phyloP scores from a whole-genome alignment of 2,113 vertebrate genomes.

The Rhombomys opimus region DNA sequence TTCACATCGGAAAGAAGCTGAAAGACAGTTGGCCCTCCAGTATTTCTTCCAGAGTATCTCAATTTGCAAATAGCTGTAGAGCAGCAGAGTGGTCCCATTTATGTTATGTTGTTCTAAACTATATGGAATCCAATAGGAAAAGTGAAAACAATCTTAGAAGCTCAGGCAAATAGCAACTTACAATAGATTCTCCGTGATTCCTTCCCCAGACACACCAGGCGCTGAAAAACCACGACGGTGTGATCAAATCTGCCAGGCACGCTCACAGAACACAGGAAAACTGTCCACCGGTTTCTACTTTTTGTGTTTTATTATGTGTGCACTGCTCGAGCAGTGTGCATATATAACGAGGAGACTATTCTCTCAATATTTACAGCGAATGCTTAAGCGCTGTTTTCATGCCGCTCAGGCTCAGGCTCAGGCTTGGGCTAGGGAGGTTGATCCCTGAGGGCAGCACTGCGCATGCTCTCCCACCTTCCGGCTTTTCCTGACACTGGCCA shows the following conservation, averaged over 20 bases:
- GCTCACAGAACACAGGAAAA: background rate
- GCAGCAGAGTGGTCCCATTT: background rate
- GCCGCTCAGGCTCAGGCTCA: background rate
- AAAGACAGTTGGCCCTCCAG: background rate
- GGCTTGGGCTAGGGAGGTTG: background rate
- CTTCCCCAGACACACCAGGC: background rate
- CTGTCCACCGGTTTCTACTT: background rate
- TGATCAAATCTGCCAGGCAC: background rate
- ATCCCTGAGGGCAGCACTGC: background rate
- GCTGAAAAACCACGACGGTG: background rate
- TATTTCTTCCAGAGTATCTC: background rate
- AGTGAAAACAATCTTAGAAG: background rate
- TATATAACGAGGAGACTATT: background rate
- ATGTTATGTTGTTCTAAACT: background rate
- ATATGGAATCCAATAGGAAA: background rate
- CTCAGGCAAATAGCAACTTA: background rate
- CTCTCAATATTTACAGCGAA: background rate
- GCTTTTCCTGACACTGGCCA: background rate
- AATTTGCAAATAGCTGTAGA: background rate
- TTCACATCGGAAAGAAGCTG: background rate
- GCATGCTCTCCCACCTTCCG: background rate
- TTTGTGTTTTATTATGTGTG: background rate
- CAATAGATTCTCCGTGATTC: background rate
- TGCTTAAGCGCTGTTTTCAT: background rate
- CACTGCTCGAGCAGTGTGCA: background rate